These are phyloP conservation scores for Ctenicera cuprea DNA, from an alignment of 2,888 invertebrate species.

Conservation along the genomic window DNA sequence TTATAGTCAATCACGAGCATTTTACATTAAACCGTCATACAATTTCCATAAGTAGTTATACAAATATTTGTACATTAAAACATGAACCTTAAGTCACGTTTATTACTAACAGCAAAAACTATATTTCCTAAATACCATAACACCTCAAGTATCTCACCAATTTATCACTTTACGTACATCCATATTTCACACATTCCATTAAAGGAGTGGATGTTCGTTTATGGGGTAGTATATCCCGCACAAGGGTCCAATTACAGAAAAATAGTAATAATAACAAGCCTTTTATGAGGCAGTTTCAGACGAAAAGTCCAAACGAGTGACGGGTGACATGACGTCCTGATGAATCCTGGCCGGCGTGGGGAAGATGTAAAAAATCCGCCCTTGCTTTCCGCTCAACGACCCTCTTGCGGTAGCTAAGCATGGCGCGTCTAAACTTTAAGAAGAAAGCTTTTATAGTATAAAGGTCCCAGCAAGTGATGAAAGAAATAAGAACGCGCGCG, in stretches of 20 bases:
- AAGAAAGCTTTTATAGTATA: slow-evolving; percentile 50
- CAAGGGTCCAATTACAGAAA: slow-evolving; percentile 49
- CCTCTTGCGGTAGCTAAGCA: slow-evolving; percentile 51
- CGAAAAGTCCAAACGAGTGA: slow-evolving; percentile 38
- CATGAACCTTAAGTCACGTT: too few species aligned
- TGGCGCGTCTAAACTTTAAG: slow-evolving; percentile 51
- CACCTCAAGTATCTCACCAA: background rate
- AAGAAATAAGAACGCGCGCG: slow-evolving; percentile 52
- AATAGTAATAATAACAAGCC: slow-evolving; percentile 46
- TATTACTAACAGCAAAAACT: too few species aligned
- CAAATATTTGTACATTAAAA: too few species aligned
- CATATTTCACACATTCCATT: slow-evolving; percentile 42
- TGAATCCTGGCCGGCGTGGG: slow-evolving; percentile 34
- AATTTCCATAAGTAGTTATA: too few species aligned
- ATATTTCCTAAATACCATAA: too few species aligned
- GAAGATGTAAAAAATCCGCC: slow-evolving; percentile 35
- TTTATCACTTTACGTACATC: slow-evolving; percentile 33
- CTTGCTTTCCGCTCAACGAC: slow-evolving; percentile 38
- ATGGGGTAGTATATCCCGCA: slow-evolving; percentile 42
- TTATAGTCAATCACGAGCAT: too few species aligned
- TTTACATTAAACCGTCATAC: too few species aligned
- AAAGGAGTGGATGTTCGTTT: slow-evolving; percentile 48
- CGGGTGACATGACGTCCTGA: slow-evolving; percentile 28
- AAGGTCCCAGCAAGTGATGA: slow-evolving; percentile 53
- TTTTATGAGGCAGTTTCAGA: slow-evolving; percentile 42